Evolutionary conservation across 2,888 invertebrate species (phyloP).

Genomic region (Athrips mouffetella): DNA sequence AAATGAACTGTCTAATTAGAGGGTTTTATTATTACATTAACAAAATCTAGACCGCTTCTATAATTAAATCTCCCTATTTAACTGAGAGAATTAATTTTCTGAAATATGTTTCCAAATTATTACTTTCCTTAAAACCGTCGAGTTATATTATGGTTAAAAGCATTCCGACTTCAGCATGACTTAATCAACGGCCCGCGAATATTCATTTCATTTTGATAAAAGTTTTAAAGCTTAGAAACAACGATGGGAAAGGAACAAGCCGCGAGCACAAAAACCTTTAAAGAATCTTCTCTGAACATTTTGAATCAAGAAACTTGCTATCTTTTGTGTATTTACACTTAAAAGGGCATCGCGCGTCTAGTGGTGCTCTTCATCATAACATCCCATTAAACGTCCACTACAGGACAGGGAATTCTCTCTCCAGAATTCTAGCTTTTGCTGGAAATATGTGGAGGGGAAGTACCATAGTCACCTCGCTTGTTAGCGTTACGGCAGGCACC

Average conservation of each 20-base stretch:
- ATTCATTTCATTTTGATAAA: constrained; percentile 41
- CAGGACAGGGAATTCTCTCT: too few species aligned
- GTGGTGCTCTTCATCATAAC: too few species aligned
- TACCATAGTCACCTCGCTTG: too few species aligned
- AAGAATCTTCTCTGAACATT: constrained; percentile 41
- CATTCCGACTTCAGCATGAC: constrained; percentile 63
- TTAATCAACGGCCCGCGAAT: constrained; percentile 68
- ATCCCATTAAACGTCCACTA: too few species aligned
- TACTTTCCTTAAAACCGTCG: constrained; percentile 39
- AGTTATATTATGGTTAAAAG: constrained; percentile 60
- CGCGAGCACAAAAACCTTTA: constrained; percentile 31
- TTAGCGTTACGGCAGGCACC: too few species aligned
- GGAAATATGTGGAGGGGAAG: too few species aligned
- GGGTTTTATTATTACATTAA: constrained; percentile 43
- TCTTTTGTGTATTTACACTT: too few species aligned
- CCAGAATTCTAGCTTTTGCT: too few species aligned
- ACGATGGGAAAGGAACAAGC: neutral
- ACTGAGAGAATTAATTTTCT: constrained; percentile 36
- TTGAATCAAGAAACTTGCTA: too few species aligned
- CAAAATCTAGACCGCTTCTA: constrained; percentile 42
- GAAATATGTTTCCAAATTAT: constrained; percentile 52
- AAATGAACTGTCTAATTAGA: constrained; percentile 40
- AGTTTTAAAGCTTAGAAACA: neutral
- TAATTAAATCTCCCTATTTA: neutral
- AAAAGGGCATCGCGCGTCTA: too few species aligned